Evolutionary conservation across 1,140 invertebrate species (phyloP), one percentile per base, ranked within the genome.

Genomic region (Coboldia fuscipes): DNA sequence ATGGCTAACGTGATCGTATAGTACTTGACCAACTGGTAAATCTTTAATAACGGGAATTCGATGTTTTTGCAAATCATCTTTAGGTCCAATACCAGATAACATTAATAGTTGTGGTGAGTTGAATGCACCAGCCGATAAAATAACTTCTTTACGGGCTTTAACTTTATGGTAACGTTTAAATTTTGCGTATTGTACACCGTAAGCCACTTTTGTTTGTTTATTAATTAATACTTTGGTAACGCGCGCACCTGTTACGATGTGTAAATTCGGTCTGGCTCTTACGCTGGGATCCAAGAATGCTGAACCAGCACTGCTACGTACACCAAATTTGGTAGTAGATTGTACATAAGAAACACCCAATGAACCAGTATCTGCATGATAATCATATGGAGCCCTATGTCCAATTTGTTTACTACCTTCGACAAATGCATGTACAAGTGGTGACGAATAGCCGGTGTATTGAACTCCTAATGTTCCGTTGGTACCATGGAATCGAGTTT

Each of bases 91-190:
- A 0, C 83, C 83, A 2, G 75, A 80, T 0, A 85, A 57, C 71
- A 83, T 79, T 18, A 88, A 51, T 7, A 88, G 42, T 51, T 85
- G 78, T 0, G 81, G 76, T 1, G 78, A 75, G 47, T 76, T 76
- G 22, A 85, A 70, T 1, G 77, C 61, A 0, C 80, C 82, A 8
- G 74, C 76, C 22, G 73, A 70, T 7, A 75, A 39, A 22, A 75
- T 72, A 0, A 75, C 64, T 52, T 80, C 77, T 42, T 68, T 75
- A n/a, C 48, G 57, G 1, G 70, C 71, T 35, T 53, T 56, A 5
- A 66, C 60, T 22, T 48, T 50, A 33, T 58, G 61, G 3, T 39
- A 33, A 18, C 45, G 50, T 19, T 54, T 56, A 21, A 62, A 53
- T 29, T 60, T 58, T 3, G 59, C 37, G 42, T 71, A 77, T 44